These are phyloP conservation scores for Paracentrotus lividus DNA, from an alignment of 53 echinoderm and acorn worm species.

Conservation along the genomic window DNA sequence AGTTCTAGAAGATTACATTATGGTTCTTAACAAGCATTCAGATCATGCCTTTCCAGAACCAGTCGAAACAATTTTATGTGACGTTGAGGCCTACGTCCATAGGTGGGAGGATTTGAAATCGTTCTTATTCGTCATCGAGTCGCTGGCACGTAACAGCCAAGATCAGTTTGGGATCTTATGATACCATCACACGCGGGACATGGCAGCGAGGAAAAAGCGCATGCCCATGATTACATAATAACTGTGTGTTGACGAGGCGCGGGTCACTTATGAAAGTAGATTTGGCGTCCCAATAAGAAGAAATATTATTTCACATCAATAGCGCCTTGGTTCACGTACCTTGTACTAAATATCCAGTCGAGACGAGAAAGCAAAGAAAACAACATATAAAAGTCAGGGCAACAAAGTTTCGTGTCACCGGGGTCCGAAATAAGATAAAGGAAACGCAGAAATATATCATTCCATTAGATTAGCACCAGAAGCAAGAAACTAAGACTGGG, in stretches of 20 bases:
- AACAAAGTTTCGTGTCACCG: background rate
- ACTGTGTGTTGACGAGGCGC: background rate
- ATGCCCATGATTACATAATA: conserved; percentile 29
- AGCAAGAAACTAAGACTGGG: conserved; percentile 6
- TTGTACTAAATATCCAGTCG: background rate
- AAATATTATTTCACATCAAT: background rate
- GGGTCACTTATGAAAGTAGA: conserved; percentile 5
- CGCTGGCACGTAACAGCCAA: conserved; percentile 29
- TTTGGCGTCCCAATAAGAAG: conserved; percentile 13
- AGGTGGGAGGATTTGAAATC: conserved; percentile 19
- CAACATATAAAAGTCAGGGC: background rate
- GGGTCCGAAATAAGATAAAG: conserved; percentile 5
- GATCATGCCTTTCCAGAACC: background rate
- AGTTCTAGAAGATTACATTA: conserved; percentile 27
- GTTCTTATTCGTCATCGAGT: background rate
- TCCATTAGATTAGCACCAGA: conserved; percentile 7
- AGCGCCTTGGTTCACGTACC: background rate
- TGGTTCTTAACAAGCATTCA: conserved; percentile 32
- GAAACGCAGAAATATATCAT: conserved; percentile 11
- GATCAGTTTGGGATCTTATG: background rate
- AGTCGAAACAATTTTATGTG: conserved; percentile 32
- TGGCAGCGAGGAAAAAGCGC: conserved; percentile 2
- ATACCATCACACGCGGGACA: background rate
- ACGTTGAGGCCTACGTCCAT: conserved; percentile 16
- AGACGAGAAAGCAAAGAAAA: background rate